Evolutionary conservation across 2,113 vertebrate species (phyloP).

Genomic region (Phrynocephalus versicolor): DNA sequence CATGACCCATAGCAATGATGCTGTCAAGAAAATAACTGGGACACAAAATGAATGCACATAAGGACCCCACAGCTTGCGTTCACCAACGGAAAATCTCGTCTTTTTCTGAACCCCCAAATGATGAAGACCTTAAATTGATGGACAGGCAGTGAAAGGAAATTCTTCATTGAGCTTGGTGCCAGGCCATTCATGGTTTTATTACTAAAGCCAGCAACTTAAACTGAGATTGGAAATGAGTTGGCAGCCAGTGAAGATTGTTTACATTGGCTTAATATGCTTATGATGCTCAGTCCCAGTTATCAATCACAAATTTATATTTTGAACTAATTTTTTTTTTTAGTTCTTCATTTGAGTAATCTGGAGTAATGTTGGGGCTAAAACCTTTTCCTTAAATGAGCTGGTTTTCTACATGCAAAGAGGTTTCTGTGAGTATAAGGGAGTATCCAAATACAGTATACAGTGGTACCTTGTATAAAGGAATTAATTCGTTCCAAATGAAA

Average conservation of each 20-base stretch:
- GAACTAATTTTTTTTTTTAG: not conserved
- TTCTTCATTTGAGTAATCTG: not conserved
- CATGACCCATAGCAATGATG: not conserved
- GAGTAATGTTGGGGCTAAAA: not conserved
- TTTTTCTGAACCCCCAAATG: not conserved
- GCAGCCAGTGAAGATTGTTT: not conserved
- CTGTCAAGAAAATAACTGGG: not conserved
- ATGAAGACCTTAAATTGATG: not conserved
- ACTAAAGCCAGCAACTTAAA: not conserved
- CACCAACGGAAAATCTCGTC: not conserved
- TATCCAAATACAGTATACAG: not conserved
- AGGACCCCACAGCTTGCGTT: not conserved
- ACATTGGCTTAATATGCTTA: not conserved
- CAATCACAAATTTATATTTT: not conserved
- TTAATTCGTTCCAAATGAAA: too few species aligned
- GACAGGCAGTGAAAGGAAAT: not conserved
- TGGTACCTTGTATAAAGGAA: too few species aligned
- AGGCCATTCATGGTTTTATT: not conserved
- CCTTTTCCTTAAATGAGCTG: not conserved
- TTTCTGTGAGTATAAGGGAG: not conserved
- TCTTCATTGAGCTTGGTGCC: not conserved
- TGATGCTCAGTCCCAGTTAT: not conserved
- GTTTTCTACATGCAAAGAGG: not conserved
- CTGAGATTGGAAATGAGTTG: not conserved
- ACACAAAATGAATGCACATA: not conserved